These are phyloP conservation scores for Apamea sordens DNA, from an alignment of 2,888 invertebrate species.

Conservation along the genomic window DNA sequence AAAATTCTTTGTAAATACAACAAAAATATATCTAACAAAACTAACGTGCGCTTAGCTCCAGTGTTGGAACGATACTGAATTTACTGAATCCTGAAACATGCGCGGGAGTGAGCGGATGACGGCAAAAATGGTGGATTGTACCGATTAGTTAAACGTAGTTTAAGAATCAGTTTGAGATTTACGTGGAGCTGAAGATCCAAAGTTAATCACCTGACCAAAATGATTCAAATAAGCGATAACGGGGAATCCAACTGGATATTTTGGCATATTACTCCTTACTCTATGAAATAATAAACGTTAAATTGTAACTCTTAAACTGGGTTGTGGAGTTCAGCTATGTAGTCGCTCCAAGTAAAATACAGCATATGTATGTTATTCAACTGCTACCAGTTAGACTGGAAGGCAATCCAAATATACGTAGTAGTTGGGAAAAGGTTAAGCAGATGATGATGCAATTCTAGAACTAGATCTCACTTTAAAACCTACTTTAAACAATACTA, in stretches of 20 bases:
- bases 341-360: neutral
- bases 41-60: slow-evolving; percentile 61
- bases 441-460: neutral
- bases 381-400: neutral
- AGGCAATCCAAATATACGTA: neutral
- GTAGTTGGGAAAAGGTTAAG: neutral
- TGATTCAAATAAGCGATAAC: neutral
- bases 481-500: neutral
- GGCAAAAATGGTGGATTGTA: slow-evolving; percentile 58
- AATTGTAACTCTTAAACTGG: neutral
- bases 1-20: slow-evolving; percentile 30
- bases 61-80: slow-evolving; percentile 74
- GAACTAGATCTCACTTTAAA: too few species aligned
- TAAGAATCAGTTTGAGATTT: neutral
- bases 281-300: neutral
- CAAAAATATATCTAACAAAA: slow-evolving; percentile 22
- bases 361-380: too few species aligned
- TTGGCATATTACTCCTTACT: neutral
- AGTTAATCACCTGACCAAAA: neutral
- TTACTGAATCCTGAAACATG: slow-evolving; percentile 70
- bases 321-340: neutral
- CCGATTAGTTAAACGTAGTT: slow-evolving; percentile 53
- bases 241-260: neutral
- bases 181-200: neutral
- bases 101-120: slow-evolving; percentile 71